Conservation (phyloP, 1,140 invertebrate species). For the Bicyclus anynana region DNA sequence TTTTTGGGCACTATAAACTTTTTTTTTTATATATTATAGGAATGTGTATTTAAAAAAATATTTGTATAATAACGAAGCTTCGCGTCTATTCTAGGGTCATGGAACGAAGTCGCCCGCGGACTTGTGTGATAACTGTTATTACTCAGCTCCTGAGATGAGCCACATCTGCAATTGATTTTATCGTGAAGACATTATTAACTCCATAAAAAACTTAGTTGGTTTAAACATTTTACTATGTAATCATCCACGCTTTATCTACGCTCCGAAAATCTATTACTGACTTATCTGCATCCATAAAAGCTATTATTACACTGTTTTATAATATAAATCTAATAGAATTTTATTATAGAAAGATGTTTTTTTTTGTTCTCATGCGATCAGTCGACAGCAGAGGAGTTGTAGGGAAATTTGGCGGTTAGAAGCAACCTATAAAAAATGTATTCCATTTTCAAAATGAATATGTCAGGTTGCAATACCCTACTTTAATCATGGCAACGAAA, state of each 20-base stretch:
- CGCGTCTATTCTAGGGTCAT: conserved; percentile 10
- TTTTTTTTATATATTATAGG: too few species aligned
- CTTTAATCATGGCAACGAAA: too few species aligned
- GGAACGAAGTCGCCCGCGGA: conserved; percentile 33
- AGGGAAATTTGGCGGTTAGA: too few species aligned
- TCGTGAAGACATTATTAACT: conserved; percentile 60
- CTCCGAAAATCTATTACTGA: conserved; percentile 40
- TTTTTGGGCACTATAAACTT: too few species aligned
- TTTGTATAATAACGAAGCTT: neutral
- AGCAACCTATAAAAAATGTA: too few species aligned
- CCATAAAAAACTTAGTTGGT: conserved; percentile 37
- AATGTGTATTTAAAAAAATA: neutral
- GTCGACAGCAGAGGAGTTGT: too few species aligned
- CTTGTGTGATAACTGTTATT: conserved; percentile 48
- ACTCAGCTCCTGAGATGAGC: conserved; percentile 49
- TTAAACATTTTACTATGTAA: conserved; percentile 38
- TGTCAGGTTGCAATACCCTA: too few species aligned
- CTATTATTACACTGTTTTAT: conserved; percentile 6
- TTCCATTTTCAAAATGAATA: too few species aligned
- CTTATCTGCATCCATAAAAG: conserved; percentile 14
- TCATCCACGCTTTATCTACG: conserved; percentile 44
- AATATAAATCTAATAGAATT: neutral
- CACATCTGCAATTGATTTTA: conserved; percentile 59
- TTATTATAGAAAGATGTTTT: too few species aligned
- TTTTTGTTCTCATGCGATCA: too few species aligned